Evolutionary conservation across 2,888 invertebrate species (phyloP).

Genomic region (Ceramica pisi): DNA sequence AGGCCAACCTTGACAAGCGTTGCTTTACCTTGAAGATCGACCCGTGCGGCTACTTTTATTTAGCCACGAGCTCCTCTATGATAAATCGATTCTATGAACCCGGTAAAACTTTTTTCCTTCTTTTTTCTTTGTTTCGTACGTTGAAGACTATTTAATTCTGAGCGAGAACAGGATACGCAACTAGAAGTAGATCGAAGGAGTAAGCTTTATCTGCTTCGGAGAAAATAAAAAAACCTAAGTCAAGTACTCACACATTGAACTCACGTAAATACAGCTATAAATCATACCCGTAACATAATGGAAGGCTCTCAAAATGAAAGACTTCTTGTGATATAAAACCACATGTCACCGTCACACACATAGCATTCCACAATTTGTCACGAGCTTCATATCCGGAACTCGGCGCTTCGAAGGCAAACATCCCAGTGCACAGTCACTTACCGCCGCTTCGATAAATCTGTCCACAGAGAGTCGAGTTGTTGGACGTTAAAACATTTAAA

Average conservation of each 20-base stretch:
- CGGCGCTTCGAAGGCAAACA: slow-evolving; percentile 64
- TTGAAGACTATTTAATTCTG: too few species aligned
- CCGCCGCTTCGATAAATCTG: slow-evolving; percentile 59
- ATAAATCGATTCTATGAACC: too few species aligned
- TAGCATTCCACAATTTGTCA: slow-evolving; percentile 68
- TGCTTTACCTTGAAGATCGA: too few species aligned
- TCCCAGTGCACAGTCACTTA: slow-evolving; percentile 65
- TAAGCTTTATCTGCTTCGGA: slow-evolving; percentile 43
- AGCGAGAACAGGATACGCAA: too few species aligned
- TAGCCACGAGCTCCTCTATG: too few species aligned
- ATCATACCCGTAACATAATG: slow-evolving; percentile 55
- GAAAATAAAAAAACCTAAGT: slow-evolving; percentile 51
- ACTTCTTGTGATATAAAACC: slow-evolving; percentile 61
- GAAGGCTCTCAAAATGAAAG: slow-evolving; percentile 59
- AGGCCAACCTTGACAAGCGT: too few species aligned
- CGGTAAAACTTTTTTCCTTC: too few species aligned
- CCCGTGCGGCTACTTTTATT: too few species aligned
- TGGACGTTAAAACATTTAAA: slow-evolving; percentile 34
- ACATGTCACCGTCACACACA: slow-evolving; percentile 65
- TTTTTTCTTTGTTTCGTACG: too few species aligned
- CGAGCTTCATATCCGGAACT: slow-evolving; percentile 68
- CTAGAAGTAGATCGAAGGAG: too few species aligned
- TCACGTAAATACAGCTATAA: slow-evolving; percentile 27
- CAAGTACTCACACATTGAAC: slow-evolving; percentile 13
- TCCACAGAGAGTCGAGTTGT: slow-evolving; percentile 51